Evolutionary conservation across 2,797 vertebrate species (phyloP), one percentile per base, ranked within the genome.

Genomic region (Bovichtus variegatus): DNA sequence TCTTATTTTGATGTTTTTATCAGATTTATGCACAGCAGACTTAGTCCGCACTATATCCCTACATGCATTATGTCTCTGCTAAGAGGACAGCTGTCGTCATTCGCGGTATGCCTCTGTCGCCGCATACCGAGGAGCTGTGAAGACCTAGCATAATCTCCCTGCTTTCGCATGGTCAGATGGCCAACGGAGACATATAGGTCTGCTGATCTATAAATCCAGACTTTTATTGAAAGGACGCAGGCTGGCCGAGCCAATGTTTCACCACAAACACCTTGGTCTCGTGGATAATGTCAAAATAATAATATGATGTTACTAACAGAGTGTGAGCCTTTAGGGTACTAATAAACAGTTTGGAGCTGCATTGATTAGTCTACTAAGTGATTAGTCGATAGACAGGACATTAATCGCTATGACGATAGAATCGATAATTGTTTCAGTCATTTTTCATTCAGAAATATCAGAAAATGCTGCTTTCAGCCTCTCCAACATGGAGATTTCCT

Each of bases 11-110:
- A 80, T 74, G 81, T 69, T 77, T 85, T 80, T 50, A 74, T 78
- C 67, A 67, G 43, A 75, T 80, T 67, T 73, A 69, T 46, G 34
- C 59, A 74, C 64, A 43, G 65, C 40, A 15, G 57, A 25, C 57
- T 55, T 13, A 19, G n/a, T n/a, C 19, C 58, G 66, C 57, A 68
- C 34, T 23, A 51, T 23, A 71, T 75, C 71, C 51, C 53, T 23
- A 34, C 69, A 63, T 74, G 71, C 80, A 73, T 83, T 82, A 80
- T 81, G 80, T 23, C 40, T 68, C 31, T 49, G 72, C 61, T 78
- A 50, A 71, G 65, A 72, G 47, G 60, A 81, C 84, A 80, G 87
- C 80, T 81, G 89, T 72, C 53, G 76, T 80, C 71, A 78, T 84
- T 69, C 47, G 15, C 49, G 15, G 72, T 64, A 72, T 81, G 74